phyloP scores from a whole-genome alignment of 2,888 invertebrate species.

The Calliopum simillimum region DNA sequence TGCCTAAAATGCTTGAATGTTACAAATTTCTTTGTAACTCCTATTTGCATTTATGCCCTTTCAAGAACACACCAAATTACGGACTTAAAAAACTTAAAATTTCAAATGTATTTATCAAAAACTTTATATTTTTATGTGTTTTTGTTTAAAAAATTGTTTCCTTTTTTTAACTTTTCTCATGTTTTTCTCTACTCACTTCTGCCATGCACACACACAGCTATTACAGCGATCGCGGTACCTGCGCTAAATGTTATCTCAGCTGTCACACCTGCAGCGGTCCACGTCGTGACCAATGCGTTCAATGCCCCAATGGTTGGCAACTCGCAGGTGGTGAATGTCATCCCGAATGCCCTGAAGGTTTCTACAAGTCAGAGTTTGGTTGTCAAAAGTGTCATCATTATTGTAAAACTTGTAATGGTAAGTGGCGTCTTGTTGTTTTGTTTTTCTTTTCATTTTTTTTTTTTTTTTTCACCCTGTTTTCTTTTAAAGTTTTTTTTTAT shows the following conservation, averaged over 20 bases:
- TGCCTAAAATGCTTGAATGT: too few species aligned
- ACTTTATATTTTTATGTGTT: too few species aligned
- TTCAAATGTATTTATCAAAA: too few species aligned
- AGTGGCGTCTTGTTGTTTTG: conserved; percentile 43
- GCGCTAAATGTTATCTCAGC: conserved; percentile 85
- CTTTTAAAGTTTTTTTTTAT: neutral
- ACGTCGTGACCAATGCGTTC: conserved; percentile 85
- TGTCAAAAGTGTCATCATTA: conserved; percentile 91
- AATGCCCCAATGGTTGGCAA: conserved; percentile 84
- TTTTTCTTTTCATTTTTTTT: conserved; percentile 16
- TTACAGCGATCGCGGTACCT: conserved; percentile 86
- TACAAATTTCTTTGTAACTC: too few species aligned
- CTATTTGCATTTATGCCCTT: too few species aligned
- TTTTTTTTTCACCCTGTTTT: neutral
- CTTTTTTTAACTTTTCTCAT: conserved; percentile 6
- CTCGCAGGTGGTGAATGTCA: conserved; percentile 87
- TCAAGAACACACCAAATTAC: too few species aligned
- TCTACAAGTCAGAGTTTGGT: conserved; percentile 83
- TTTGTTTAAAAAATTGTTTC: conserved; percentile 4
- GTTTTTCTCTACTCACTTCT: conserved; percentile 3
- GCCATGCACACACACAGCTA: conserved; percentile 73
- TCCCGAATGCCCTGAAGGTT: conserved; percentile 87
- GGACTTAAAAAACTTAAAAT: too few species aligned
- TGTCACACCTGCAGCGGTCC: conserved; percentile 90
- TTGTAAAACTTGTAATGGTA: conserved; percentile 88